Evolutionary conservation across 2,113 vertebrate genomes (phyloP).

Genomic region (Pandion haliaetus): DNA sequence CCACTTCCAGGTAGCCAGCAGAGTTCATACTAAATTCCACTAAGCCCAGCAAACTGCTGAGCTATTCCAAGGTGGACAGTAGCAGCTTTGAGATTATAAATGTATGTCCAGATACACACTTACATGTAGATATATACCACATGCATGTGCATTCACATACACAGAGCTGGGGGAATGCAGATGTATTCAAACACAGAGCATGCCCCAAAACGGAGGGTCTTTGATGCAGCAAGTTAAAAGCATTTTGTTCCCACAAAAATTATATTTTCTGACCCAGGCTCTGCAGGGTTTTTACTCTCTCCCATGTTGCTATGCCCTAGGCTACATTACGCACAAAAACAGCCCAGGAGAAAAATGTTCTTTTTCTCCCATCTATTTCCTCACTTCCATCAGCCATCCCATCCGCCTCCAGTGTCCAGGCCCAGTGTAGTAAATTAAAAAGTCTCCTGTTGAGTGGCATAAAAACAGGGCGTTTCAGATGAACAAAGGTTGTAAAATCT

Average conservation of each 20-base stretch:
- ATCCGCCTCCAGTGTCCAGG: not conserved
- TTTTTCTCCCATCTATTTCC: not conserved
- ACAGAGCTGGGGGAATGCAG: not conserved
- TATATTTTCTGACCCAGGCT: not conserved
- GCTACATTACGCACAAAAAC: not conserved
- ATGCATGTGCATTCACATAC: not conserved
- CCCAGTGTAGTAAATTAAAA: constrained; percentile 8
- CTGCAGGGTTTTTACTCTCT: not conserved
- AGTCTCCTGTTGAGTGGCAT: not conserved
- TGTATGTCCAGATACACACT: not conserved
- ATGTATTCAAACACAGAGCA: not conserved
- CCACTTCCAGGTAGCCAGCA: not conserved
- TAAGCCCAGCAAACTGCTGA: not conserved
- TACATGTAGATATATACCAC: not conserved
- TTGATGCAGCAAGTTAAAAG: constrained; percentile 4
- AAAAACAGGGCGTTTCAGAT: not conserved
- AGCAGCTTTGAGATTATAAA: not conserved
- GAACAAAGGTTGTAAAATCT: not conserved
- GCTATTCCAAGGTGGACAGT: not conserved
- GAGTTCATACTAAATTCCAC: not conserved
- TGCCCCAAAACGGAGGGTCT: not conserved
- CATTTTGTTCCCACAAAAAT: not conserved
- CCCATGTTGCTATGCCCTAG: not conserved
- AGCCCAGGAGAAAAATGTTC: not conserved
- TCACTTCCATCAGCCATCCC: not conserved